Evolutionary conservation across 2,797 vertebrate species (phyloP), one percentile per base, ranked within the genome.

Genomic region (Etheostoma perlongum): DNA sequence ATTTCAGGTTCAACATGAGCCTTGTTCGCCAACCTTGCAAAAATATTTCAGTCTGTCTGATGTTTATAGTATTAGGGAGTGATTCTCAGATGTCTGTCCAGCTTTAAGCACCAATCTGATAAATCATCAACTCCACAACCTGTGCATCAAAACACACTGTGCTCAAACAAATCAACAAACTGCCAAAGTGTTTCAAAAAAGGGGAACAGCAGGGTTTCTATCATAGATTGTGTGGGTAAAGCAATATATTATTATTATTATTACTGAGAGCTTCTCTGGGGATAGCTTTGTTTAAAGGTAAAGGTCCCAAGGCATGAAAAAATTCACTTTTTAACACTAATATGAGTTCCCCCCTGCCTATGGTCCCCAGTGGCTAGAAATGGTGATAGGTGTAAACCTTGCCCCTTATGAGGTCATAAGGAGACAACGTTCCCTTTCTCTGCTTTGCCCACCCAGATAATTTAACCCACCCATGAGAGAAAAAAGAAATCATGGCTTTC

Each of bases 11-110:
- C 63, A 84, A 72, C 63, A 66, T 76, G 65, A 86, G 68, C 78
- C 67, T 75, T 85, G 68, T 88, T 92, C 62, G 59, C 76, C 76
- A 72, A 84, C 79, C 60, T 64, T 54, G 65, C 64, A 82, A 74
- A 83, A 83, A 80, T 67, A 73, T 71, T 79, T 82, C 54, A 66
- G 54, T 73, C 55, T 51, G 69, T 74, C 85, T 84, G 78, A 78
- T 59, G 71, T 73, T 68, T 27, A 68, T 44, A 72, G 74, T 66
- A 52, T 40, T n/a, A 79, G 46, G 55, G 65, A 69, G 4, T 58
- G 52, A 80, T 74, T 75, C 79, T 93, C 76, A 91, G 88, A 94
- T 92, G 83, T 90, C n/a, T 5, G 58, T 93, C 88, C 89, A 92
- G 80, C 44, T 52, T 65, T 54, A 79, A 65, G 55, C 79, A 65